These are phyloP conservation scores for Pantherophis guttatus DNA, from an alignment of 2,113 vertebrate genomes.

Conservation along the genomic window DNA sequence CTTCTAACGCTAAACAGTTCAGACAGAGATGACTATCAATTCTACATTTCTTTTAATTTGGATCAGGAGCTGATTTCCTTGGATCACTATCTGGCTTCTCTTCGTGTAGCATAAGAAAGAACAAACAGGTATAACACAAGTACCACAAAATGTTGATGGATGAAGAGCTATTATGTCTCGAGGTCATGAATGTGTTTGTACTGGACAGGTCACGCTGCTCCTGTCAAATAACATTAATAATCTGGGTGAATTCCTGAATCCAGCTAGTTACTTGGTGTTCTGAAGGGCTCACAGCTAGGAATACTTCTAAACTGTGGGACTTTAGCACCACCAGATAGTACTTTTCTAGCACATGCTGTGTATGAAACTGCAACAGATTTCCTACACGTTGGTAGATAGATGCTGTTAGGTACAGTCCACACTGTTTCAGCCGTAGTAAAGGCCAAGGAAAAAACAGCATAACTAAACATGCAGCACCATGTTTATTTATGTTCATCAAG, in stretches of 20 bases:
- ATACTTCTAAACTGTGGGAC: not conserved
- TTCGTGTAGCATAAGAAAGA: not conserved
- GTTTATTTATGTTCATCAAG: not conserved
- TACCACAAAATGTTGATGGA: not conserved
- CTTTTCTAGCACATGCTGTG: not conserved
- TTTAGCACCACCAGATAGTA: not conserved
- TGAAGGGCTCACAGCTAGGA: not conserved
- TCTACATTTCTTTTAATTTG: not conserved
- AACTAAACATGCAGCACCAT: not conserved
- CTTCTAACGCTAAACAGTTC: not conserved
- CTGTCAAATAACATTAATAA: not conserved
- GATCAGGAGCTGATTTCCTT: not conserved
- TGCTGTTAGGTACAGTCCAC: not conserved
- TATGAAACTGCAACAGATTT: not conserved
- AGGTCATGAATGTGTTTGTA: not conserved
- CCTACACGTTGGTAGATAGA: not conserved
- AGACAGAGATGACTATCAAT: not conserved
- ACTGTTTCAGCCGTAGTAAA: not conserved
- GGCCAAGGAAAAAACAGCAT: not conserved
- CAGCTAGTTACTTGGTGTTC: not conserved
- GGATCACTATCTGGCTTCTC: not conserved
- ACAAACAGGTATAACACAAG: not conserved
- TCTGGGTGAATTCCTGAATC: not conserved
- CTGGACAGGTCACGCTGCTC: not conserved
- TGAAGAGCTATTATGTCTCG: not conserved